These are phyloP conservation scores for Myrmecophaga tridactyla DNA, from an alignment of 2,113 vertebrate species.

Conservation along the genomic window DNA sequence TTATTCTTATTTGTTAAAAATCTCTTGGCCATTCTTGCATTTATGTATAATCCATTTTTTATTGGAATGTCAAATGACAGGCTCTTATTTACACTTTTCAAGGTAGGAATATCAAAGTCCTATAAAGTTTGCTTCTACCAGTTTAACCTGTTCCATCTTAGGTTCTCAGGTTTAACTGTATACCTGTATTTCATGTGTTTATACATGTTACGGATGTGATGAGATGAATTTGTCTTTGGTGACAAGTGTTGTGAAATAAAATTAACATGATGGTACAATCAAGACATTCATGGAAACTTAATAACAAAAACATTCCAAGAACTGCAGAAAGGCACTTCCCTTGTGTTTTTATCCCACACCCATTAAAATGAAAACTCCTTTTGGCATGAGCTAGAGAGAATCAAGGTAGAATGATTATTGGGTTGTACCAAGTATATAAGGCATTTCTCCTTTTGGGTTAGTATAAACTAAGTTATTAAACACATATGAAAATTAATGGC, in stretches of 20 bases:
- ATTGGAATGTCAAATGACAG: neutral
- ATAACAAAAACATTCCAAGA: constrained; percentile 76
- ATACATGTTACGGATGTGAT: constrained; percentile 61
- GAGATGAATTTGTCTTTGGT: constrained; percentile 65
- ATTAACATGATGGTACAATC: constrained; percentile 74
- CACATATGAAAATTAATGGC: constrained; percentile 38
- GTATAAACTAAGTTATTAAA: constrained; percentile 29
- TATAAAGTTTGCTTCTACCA: constrained; percentile 32
- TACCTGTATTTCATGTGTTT: constrained; percentile 68
- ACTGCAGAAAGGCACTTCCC: constrained; percentile 49
- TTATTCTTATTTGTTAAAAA: constrained; percentile 49
- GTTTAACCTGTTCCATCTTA: constrained; percentile 57
- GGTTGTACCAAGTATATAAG: neutral
- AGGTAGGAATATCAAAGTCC: constrained; percentile 40
- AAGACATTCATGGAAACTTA: constrained; percentile 74
- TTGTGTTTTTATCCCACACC: constrained; percentile 49
- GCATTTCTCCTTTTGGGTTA: constrained; percentile 47
- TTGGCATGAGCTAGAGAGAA: constrained; percentile 55
- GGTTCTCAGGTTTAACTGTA: constrained; percentile 52
- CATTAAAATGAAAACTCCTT: constrained; percentile 64
- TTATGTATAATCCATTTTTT: constrained; percentile 12
- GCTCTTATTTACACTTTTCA: constrained; percentile 50
- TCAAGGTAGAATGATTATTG: constrained; percentile 58
- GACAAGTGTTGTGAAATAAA: constrained; percentile 75
- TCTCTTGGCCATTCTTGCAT: constrained; percentile 14